Conservation (phyloP, 2,797 vertebrate genomes). For the Galaxias olidus region DNA sequence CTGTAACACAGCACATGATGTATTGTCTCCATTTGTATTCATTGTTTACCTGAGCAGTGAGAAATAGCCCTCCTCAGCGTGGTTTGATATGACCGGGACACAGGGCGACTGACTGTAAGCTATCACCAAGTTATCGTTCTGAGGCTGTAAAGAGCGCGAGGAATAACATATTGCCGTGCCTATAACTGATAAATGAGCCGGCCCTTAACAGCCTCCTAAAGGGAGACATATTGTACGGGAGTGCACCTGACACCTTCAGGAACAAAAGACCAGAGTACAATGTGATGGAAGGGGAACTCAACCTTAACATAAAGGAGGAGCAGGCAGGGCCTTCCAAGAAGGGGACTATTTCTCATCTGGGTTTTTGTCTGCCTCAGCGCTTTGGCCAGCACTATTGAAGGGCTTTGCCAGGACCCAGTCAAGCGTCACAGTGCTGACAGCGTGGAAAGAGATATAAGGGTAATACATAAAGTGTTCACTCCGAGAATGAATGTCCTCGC, state of each 20-base stretch:
- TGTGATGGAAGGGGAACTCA: conserved; percentile 6
- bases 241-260: conserved; percentile 5
- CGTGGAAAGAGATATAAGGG: conserved; percentile 43
- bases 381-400: conserved; percentile 40
- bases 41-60: conserved; percentile 1
- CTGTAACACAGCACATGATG: conserved; percentile 6
- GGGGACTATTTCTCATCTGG: conserved; percentile 47
- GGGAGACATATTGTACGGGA: conserved; percentile 2
- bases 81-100: not conserved
- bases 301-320: conserved; percentile 35
- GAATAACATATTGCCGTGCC: not conserved
- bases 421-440: conserved; percentile 62
- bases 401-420: conserved; percentile 55
- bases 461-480: conserved; percentile 57
- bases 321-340: conserved; percentile 23
- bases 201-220: not conserved
- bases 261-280: not conserved
- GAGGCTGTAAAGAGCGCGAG: not conserved
- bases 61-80: not conserved
- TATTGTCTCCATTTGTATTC: conserved; percentile 22
- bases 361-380: conserved; percentile 56
- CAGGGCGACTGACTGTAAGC: not conserved
- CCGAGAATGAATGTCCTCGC: conserved; percentile 69
- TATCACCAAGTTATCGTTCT: no score
- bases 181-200: not conserved